phyloP scores from a whole-genome alignment of 2,888 invertebrate genomes.

The Apamea monoglypha region DNA sequence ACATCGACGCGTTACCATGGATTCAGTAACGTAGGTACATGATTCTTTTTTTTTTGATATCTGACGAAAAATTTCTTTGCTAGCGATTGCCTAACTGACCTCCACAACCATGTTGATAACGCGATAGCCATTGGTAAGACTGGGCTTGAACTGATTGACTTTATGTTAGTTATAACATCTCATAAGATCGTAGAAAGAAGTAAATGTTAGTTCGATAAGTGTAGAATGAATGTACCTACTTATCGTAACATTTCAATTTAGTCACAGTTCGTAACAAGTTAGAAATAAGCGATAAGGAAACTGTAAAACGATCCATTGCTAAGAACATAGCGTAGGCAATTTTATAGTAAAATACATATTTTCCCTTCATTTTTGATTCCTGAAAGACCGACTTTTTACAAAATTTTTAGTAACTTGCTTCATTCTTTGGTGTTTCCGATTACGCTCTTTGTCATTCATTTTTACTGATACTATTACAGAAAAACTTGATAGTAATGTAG shows the following conservation, averaged over 20 bases:
- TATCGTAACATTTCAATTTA: background rate
- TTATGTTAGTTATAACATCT: background rate
- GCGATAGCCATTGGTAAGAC: too few relatives aligned
- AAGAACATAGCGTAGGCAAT: too few relatives aligned
- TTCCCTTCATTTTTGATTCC: background rate
- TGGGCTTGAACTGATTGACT: background rate
- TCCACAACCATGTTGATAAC: too few relatives aligned
- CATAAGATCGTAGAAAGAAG: background rate
- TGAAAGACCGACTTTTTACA: background rate
- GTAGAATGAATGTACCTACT: background rate
- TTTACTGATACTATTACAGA: background rate
- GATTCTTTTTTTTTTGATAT: too few relatives aligned
- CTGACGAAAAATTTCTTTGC: too few relatives aligned
- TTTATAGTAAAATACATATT: background rate
- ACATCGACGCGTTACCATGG: too few relatives aligned
- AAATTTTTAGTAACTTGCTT: background rate
- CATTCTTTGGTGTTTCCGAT: background rate
- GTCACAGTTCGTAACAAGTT: slow-evolving; percentile 6
- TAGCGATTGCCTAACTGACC: too few relatives aligned
- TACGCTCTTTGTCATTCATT: background rate
- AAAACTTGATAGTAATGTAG: background rate
- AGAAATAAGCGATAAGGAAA: slow-evolving; percentile 3
- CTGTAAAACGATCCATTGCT: background rate
- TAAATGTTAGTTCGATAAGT: background rate
- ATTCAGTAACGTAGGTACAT: too few relatives aligned